These are phyloP conservation scores for Cyprinus carpio DNA, from an alignment of 2,113 vertebrate genomes.

Conservation along the genomic window DNA sequence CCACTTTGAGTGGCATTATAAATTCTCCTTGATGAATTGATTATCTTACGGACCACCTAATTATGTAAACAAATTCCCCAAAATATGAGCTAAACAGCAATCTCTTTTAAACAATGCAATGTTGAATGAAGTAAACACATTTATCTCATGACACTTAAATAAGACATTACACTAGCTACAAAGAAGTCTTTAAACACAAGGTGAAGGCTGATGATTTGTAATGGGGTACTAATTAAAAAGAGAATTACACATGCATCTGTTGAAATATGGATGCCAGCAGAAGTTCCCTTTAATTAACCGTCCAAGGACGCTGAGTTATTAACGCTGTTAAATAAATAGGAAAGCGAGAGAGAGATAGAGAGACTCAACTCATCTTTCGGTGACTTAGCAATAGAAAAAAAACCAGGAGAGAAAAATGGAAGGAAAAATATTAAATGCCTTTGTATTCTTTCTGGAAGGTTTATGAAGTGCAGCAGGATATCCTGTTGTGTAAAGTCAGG, in stretches of 20 bases:
- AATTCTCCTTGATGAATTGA: background rate
- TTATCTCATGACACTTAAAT: constrained; percentile 52
- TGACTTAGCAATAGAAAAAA: background rate
- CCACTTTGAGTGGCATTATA: background rate
- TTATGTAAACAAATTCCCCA: background rate
- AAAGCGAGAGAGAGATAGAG: background rate
- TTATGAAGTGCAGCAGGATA: constrained; percentile 23
- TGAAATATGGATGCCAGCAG: constrained; percentile 62
- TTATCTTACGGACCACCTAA: background rate
- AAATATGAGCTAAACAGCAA: background rate
- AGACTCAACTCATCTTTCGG: background rate
- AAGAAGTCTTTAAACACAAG: constrained; percentile 59
- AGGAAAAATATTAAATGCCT: constrained; percentile 10
- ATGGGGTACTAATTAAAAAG: constrained; percentile 63
- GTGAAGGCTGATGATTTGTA: constrained; percentile 62
- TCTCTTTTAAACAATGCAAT: background rate
- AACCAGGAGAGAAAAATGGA: background rate
- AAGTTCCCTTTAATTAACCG: constrained; percentile 66
- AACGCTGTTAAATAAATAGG: constrained; percentile 44
- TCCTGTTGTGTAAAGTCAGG: constrained; percentile 23
- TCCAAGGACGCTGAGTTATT: constrained; percentile 55
- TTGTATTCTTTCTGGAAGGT: constrained; percentile 15
- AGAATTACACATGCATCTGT: constrained; percentile 62
- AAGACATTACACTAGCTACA: constrained; percentile 53
- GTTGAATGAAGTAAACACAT: constrained; percentile 46